Percentiles rank a stretch among this genome's conserved stretches.
Conservation (phyloP, 2,888 invertebrate genomes). For the Calameuta pallipes region DNA sequence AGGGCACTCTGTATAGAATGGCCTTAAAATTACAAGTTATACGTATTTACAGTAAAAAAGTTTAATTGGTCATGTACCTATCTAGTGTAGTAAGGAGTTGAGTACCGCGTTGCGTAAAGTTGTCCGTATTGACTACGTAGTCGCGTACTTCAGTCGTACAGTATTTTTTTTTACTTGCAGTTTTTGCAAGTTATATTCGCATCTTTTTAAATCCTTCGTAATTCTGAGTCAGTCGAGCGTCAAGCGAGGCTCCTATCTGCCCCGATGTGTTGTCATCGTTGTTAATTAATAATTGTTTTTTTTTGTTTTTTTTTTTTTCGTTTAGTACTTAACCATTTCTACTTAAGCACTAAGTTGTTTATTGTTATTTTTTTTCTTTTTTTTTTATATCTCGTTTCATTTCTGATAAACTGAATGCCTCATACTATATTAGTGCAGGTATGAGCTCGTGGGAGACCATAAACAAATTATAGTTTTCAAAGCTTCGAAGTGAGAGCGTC, state of each 20-base stretch:
- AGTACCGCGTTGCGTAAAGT: slow-evolving; percentile 60
- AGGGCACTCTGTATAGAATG: slow-evolving; percentile 61
- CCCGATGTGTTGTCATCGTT: slow-evolving; percentile 23
- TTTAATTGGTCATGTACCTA: slow-evolving; percentile 63
- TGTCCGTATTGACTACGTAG: slow-evolving; percentile 57
- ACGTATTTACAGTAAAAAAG: slow-evolving; percentile 66
- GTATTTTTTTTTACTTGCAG: slow-evolving; percentile 43
- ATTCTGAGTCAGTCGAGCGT: slow-evolving; percentile 53
- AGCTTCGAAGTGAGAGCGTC: slow-evolving; percentile 20
- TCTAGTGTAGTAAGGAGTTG: slow-evolving; percentile 54
- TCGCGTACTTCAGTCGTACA: slow-evolving; percentile 57
- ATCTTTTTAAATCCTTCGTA: slow-evolving; percentile 24
- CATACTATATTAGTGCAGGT: slow-evolving; percentile 34
- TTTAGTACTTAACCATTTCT: slow-evolving; percentile 44
- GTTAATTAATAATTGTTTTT: slow-evolving; percentile 15
- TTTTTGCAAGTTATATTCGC: slow-evolving; percentile 41
- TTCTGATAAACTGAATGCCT: slow-evolving; percentile 33
- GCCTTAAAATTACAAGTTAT: slow-evolving; percentile 62
- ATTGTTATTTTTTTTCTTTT: slow-evolving; percentile 25
- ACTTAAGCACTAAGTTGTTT: slow-evolving; percentile 51
- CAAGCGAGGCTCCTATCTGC: slow-evolving; percentile 38
- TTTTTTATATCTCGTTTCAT: background rate
- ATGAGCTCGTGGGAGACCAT: slow-evolving; percentile 10
- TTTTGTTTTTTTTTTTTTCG: slow-evolving; percentile 14
- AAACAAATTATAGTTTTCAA: slow-evolving; percentile 22